Conservation (phyloP, 2,888 invertebrate genomes). For the Tetanocera ferruginea region DNA sequence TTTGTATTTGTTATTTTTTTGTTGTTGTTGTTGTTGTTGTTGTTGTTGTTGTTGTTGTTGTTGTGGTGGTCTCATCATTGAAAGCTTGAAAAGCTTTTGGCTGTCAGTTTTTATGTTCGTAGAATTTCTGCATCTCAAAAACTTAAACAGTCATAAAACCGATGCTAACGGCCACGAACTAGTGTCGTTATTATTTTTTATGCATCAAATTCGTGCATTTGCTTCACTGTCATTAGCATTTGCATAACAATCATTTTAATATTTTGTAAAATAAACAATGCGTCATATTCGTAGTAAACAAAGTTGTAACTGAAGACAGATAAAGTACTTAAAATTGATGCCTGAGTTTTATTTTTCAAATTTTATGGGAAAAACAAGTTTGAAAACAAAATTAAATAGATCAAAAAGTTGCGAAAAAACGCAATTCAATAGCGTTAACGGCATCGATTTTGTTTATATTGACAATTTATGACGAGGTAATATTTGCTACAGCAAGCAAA, state of each 20-base stretch:
- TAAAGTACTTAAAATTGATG: background rate
- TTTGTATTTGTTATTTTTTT: background rate
- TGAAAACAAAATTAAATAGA: too few species aligned
- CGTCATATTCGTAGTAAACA: background rate
- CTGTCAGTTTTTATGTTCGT: background rate
- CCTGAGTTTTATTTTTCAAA: background rate
- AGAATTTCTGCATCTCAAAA: background rate
- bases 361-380: background rate
- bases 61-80: background rate
- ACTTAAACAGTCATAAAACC: background rate
- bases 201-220: background rate
- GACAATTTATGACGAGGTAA: too few species aligned
- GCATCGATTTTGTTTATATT: too few species aligned
- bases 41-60: too few species aligned
- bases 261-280: background rate
- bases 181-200: too few species aligned
- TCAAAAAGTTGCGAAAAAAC: too few species aligned
- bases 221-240: background rate
- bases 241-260: background rate
- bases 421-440: too few species aligned
- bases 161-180: too few species aligned
- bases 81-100: slow-evolving; percentile 2
- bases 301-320: background rate
- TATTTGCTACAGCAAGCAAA: too few species aligned
- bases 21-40: too few species aligned